Evolutionary conservation across 2,888 invertebrate genomes (phyloP).

Genomic region (Acanthosoma haemorrhoidale): DNA sequence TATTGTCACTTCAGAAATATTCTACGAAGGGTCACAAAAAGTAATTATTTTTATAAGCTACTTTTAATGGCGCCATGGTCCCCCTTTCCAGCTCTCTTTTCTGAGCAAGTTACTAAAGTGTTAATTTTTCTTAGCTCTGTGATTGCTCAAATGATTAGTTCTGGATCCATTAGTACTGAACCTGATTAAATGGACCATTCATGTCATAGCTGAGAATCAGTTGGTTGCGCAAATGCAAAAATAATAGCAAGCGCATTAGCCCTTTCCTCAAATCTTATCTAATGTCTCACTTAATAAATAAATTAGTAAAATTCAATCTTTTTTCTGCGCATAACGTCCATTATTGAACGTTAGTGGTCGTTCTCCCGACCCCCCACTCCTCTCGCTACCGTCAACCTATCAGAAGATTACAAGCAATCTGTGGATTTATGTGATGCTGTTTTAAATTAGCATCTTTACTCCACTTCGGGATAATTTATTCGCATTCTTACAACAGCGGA

Average conservation of each 20-base stretch:
- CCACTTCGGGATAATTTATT: neutral
- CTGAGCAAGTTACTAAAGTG: too few species aligned
- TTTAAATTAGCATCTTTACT: constrained; percentile 4
- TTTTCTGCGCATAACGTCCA: neutral
- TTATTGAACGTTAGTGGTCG: neutral
- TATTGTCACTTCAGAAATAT: too few species aligned
- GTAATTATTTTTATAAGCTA: too few species aligned
- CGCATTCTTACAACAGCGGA: too few species aligned
- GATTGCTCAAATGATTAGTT: too few species aligned
- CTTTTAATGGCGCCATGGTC: too few species aligned
- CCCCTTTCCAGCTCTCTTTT: too few species aligned
- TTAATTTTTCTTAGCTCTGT: too few species aligned
- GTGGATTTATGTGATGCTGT: neutral
- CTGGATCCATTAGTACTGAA: too few species aligned
- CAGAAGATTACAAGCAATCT: neutral
- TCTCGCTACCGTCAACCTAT: neutral
- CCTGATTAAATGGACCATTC: neutral
- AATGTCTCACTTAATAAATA: neutral
- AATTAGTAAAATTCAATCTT: constrained; percentile 10
- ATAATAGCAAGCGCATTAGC: neutral
- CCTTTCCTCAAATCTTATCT: neutral
- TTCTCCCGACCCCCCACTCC: neutral
- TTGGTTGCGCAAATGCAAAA: neutral
- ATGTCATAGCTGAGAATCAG: constrained; percentile 3
- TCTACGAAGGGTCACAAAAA: too few species aligned